Evolutionary conservation across 1,140 invertebrate genomes (phyloP).

Genomic region (Idris sp.): DNA sequence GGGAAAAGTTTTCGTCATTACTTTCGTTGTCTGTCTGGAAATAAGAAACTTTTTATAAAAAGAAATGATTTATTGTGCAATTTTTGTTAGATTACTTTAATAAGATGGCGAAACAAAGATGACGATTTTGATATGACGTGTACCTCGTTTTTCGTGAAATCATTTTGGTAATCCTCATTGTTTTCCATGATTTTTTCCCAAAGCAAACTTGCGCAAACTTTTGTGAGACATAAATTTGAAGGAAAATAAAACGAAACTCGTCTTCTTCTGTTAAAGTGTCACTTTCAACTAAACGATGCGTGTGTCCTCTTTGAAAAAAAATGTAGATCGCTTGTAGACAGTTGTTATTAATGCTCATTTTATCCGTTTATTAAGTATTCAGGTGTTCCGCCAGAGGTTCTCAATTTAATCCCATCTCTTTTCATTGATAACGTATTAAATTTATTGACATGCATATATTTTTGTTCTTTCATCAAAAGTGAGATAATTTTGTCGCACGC

Average conservation of each 20-base stretch:
- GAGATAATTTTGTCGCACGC: too few species aligned
- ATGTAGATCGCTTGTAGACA: slow-evolving; percentile 76
- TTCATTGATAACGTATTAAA: slow-evolving; percentile 41
- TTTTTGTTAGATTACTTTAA: too few species aligned
- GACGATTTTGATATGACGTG: slow-evolving; percentile 21
- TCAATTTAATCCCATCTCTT: slow-evolving; percentile 57
- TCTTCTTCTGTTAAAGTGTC: slow-evolving; percentile 65
- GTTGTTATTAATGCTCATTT: slow-evolving; percentile 79
- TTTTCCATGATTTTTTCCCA: slow-evolving; percentile 54
- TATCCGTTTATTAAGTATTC: slow-evolving; percentile 79
- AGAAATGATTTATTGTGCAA: too few species aligned
- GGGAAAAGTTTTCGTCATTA: slow-evolving; percentile 68
- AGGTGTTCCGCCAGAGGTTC: slow-evolving; percentile 77
- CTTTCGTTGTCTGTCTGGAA: slow-evolving; percentile 74
- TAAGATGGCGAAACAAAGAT: slow-evolving; percentile 33
- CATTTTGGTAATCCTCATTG: slow-evolving; percentile 58
- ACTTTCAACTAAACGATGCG: slow-evolving; percentile 69
- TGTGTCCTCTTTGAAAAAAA: slow-evolving; percentile 74
- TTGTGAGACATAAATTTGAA: slow-evolving; percentile 12
- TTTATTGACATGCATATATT: too few species aligned
- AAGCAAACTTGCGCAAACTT: neutral
- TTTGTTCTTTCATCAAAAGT: too few species aligned
- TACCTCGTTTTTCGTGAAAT: slow-evolving; percentile 66
- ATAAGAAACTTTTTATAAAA: slow-evolving; percentile 12
- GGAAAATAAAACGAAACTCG: slow-evolving; percentile 23